Percentiles rank a stretch among this genome's conserved stretches.
Conservation (phyloP, 2,888 invertebrate species). For the Pardosa pseudoannulata region DNA sequence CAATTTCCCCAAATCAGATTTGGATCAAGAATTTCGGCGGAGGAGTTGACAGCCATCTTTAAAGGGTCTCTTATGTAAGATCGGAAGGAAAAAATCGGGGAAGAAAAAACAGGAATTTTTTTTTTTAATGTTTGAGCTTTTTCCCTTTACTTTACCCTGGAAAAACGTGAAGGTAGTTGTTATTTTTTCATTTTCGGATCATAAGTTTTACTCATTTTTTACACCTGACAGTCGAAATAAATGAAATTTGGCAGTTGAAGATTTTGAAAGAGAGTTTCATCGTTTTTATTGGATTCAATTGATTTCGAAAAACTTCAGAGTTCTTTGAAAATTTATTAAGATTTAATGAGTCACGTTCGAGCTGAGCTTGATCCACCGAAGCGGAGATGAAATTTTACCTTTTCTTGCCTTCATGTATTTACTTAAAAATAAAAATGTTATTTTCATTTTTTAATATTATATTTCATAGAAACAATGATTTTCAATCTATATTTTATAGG, state of each 20-base stretch:
- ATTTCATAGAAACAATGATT: too few relatives aligned
- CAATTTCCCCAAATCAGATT: conserved; percentile 69
- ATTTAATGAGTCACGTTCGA: not conserved
- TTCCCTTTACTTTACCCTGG: conserved; percentile 11
- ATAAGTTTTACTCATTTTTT: conserved; percentile 27
- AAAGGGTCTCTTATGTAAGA: conserved; percentile 39
- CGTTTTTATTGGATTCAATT: conserved; percentile 7
- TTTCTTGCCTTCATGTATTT: too few relatives aligned
- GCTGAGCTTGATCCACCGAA: too few relatives aligned
- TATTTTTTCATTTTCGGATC: conserved; percentile 20
- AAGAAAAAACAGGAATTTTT: not conserved
- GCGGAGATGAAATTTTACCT: too few relatives aligned
- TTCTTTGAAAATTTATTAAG: not conserved
- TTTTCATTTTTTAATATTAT: too few relatives aligned
- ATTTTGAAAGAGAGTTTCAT: conserved; percentile 10
- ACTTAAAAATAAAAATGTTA: too few relatives aligned
- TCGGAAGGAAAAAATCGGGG: conserved; percentile 14
- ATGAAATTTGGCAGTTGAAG: conserved; percentile 36
- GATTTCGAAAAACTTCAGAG: not conserved
- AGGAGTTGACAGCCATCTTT: conserved; percentile 52
- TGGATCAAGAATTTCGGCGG: conserved; percentile 62
- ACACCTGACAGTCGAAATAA: conserved; percentile 23
- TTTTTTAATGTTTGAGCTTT: not conserved
- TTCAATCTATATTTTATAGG: too few relatives aligned
- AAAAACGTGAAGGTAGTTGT: conserved; percentile 24